Percentiles rank a stretch among this genome's conserved stretches.
These are phyloP conservation scores for Motacilla alba DNA, from an alignment of 2,113 vertebrate genomes.

Conservation along the genomic window DNA sequence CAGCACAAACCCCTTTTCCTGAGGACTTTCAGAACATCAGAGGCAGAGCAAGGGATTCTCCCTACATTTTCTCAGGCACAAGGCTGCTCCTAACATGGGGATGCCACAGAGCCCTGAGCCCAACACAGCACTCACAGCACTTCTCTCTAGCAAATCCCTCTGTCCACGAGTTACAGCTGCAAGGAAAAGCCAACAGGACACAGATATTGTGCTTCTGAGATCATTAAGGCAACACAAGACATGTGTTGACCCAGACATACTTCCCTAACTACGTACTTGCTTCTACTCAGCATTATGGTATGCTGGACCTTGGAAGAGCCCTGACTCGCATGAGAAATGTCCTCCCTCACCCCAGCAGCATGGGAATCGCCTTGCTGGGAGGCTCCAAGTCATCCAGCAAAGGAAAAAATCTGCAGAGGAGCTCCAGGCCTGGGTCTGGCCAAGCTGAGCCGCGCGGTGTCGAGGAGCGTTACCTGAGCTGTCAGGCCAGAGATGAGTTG, in stretches of 20 bases:
- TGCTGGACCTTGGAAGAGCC: conserved; percentile 57
- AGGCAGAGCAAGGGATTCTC: background rate
- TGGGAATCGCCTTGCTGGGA: conserved; percentile 24
- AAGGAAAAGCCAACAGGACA: conserved; percentile 28
- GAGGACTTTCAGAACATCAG: background rate
- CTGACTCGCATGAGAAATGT: conserved; percentile 53
- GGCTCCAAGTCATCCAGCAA: background rate
- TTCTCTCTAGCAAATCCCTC: background rate
- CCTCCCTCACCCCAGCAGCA: conserved; percentile 50
- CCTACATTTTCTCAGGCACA: background rate
- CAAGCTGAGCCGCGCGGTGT: background rate
- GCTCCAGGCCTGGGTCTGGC: background rate
- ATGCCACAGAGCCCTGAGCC: background rate
- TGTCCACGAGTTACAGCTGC: background rate
- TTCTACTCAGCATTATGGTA: conserved; percentile 62
- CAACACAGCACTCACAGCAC: background rate
- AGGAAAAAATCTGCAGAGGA: background rate
- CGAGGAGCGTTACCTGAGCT: background rate
- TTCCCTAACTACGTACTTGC: conserved; percentile 58
- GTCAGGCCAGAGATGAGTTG: background rate
- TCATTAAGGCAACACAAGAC: conserved; percentile 54
- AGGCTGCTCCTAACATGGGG: rapidly evolving
- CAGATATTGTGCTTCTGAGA: conserved; percentile 50
- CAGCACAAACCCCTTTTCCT: background rate
- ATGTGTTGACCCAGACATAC: conserved; percentile 68